Conservation (phyloP, 2,113 vertebrate genomes). For the Beaufortia kweichowensis region DNA sequence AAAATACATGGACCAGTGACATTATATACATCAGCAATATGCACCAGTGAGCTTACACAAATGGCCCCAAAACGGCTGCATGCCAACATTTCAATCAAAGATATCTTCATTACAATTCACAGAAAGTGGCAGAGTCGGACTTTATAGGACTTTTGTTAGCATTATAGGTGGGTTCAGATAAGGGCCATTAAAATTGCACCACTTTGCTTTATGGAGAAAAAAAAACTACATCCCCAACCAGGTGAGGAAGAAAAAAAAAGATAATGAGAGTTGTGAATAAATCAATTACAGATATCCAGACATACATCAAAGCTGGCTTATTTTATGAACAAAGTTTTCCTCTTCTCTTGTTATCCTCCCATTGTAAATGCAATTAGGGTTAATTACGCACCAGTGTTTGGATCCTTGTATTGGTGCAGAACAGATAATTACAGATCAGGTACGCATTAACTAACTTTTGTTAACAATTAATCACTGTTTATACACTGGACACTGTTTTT, state of each 20-base stretch:
- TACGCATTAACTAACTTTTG: conserved; percentile 82
- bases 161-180: not conserved
- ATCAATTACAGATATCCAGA: conserved; percentile 49
- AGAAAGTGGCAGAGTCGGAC: too few species aligned
- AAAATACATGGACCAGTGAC: conserved; percentile 52
- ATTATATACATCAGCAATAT: conserved; percentile 47
- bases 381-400: conserved; percentile 73
- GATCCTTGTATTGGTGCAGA: conserved; percentile 69
- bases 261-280: conserved; percentile 33
- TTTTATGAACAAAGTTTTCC: conserved; percentile 53
- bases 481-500: conserved; percentile 68
- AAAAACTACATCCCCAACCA: conserved; percentile 44
- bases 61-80: conserved; percentile 36
- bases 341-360: conserved; percentile 41
- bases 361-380: conserved; percentile 69
- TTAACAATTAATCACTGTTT: conserved; percentile 83
- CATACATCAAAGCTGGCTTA: conserved; percentile 55
- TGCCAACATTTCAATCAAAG: conserved; percentile 44
- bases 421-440: conserved; percentile 78
- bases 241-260: conserved; percentile 22
- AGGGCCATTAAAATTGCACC: conserved; percentile 14
- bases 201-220: not conserved
- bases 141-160: not conserved
- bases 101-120: conserved; percentile 50
- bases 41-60: conserved; percentile 56